Base-by-base conservation (phyloP, 2,113 vertebrate species). In the Mustela lutreola region DNA sequence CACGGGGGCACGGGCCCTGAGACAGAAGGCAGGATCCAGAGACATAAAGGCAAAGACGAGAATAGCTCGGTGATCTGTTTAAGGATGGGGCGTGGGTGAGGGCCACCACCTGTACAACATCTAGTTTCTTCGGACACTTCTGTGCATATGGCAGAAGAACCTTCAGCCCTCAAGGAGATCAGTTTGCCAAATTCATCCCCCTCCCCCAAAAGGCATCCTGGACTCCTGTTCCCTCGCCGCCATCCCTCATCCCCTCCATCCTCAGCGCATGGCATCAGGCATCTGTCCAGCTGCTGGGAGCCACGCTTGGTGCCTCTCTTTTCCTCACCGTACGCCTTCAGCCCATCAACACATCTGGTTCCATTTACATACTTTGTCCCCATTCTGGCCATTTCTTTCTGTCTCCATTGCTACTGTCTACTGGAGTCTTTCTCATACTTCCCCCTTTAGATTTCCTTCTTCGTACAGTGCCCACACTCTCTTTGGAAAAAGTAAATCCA, bases 21-120 rank as follows among this genome's bases (percentile, higher is more conserved):
- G 42, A 24, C 58, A 36, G 10, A 53, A 71, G 79, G 42, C 53
- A 7, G 48, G 48, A 84, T 36, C 42, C 58, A 31, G 42, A 84
- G n/a, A 26, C 11, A 7, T 12, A 19, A 50, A 14, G 7, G 11
- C 18, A 70, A 19, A 28, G 10, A 8, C 28, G 9, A 5, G 26
- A 42, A 28, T 1, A 26, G 12, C 48, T 15, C 65, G 16, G 24
- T 48, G 39, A 5, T 36, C 11, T 31, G 5, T 71, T 67, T 22
- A 28, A 42, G n/a, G 22, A 36, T 48, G 67, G 10, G 31, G 7
- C 11, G 10, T 33, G 8, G 19, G 45, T 24, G 16, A 28, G 42
- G n/a, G 50, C 33, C 45, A 0, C n/a, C 56, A 50, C 42, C 58
- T 48, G 0, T n/a, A 2, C 4, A 4, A 26, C 11, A 1, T 60